Conservation (phyloP, 1,140 invertebrate genomes). For the Diabrotica undecimpunctata region DNA sequence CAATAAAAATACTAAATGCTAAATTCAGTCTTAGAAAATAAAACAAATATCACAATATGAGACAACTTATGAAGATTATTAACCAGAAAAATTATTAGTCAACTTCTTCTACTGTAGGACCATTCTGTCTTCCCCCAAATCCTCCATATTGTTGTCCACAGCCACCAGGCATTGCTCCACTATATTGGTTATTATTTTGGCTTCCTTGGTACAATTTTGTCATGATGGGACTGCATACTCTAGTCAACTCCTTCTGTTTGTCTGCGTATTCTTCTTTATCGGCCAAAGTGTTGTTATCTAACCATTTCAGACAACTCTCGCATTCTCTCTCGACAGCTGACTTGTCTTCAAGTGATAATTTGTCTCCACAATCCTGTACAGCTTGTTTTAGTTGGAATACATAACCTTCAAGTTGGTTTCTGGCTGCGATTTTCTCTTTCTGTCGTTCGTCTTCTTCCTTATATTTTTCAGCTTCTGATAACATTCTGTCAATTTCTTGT, state of each 20-base stretch:
- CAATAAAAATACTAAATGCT: too few relatives aligned
- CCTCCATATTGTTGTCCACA: slow-evolving; percentile 47
- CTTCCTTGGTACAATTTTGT: too few relatives aligned
- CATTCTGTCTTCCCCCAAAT: slow-evolving; percentile 28
- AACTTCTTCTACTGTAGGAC: slow-evolving; percentile 69
- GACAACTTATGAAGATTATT: too few relatives aligned
- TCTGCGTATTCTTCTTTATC: slow-evolving; percentile 40
- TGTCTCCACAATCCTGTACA: too few relatives aligned
- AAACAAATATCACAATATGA: too few relatives aligned
- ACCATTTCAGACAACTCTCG: slow-evolving; percentile 52
- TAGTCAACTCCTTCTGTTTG: slow-evolving; percentile 45
- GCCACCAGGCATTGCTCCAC: slow-evolving; percentile 42
- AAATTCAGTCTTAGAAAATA: too few relatives aligned
- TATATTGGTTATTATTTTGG: slow-evolving; percentile 49
- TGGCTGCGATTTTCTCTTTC: too few relatives aligned
- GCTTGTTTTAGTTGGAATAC: too few relatives aligned
- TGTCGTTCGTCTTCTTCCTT: too few relatives aligned
- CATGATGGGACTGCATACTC: slow-evolving; percentile 49
- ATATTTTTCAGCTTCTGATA: slow-evolving; percentile 62
- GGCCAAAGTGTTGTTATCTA: slow-evolving; percentile 54
- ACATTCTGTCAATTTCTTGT: slow-evolving; percentile 81
- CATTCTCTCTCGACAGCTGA: slow-evolving; percentile 46
- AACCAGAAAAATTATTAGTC: too few relatives aligned
- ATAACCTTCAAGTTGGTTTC: too few relatives aligned
- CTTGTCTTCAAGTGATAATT: slow-evolving; percentile 46